phyloP scores from a whole-genome alignment of 1,140 invertebrate species.

The Brachionus calyciflorus region DNA sequence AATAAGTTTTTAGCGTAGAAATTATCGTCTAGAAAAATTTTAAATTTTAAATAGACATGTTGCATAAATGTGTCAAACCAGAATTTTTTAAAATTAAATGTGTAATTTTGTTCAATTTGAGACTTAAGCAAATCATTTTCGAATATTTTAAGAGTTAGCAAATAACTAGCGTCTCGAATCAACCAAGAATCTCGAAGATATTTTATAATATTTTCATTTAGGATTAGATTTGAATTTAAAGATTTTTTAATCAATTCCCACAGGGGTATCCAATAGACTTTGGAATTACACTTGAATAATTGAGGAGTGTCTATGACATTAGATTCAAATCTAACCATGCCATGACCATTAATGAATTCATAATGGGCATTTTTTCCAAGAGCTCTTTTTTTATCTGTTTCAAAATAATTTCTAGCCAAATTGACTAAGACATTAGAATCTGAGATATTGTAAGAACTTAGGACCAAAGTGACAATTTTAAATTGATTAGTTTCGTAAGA shows the following conservation, averaged over 20 bases:
- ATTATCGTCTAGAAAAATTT: not conserved
- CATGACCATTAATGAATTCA: not conserved
- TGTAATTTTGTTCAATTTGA: not conserved
- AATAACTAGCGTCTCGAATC: not conserved
- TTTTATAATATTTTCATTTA: not conserved
- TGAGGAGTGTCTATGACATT: not conserved
- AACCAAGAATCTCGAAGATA: not conserved
- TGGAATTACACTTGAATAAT: not conserved
- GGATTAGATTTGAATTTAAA: not conserved
- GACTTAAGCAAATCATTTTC: not conserved
- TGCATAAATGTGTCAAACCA: not conserved
- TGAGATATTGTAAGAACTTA: not conserved
- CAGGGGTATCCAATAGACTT: not conserved
- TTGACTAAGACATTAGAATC: not conserved
- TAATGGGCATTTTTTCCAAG: not conserved
- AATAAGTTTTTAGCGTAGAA: not conserved
- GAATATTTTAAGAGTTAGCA: not conserved
- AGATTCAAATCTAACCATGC: conserved; percentile 5
- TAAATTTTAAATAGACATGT: not conserved
- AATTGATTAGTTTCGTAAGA: conserved; percentile 7
- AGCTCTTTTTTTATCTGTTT: not conserved
- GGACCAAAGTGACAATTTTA: not conserved
- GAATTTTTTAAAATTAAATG: not conserved
- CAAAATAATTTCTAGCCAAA: not conserved
- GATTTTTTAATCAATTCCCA: not conserved